Conservation (phyloP, 2,113 vertebrate species). For the Ciconia stormi region DNA sequence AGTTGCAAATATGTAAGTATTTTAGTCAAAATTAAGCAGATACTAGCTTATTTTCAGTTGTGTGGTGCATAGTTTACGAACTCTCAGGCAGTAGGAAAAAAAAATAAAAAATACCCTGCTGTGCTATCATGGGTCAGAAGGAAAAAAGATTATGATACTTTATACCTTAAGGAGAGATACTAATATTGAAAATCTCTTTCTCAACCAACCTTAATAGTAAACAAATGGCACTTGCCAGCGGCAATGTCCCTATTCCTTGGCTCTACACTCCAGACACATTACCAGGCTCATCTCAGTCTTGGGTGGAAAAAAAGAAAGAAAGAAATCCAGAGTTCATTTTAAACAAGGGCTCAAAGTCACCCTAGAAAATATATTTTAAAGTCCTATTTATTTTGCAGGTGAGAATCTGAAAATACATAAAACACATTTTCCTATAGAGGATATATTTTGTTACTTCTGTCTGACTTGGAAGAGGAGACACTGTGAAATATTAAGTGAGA, state of each 20-base stretch:
- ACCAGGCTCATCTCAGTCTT: neutral
- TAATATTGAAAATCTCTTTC: neutral
- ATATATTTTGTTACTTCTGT: neutral
- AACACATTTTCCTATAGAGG: neutral
- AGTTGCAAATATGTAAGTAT: neutral
- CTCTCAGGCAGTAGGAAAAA: neutral
- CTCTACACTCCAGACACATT: neutral
- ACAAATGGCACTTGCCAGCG: neutral
- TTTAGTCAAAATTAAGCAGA: neutral
- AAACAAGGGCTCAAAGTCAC: neutral
- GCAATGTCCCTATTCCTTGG: neutral
- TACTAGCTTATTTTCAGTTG: neutral
- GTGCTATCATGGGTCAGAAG: neutral
- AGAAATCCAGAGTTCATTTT: neutral
- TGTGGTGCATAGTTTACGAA: neutral
- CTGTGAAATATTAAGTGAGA: neutral
- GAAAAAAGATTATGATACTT: neutral
- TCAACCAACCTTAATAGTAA: neutral
- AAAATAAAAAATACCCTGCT: neutral
- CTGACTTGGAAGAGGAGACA: neutral
- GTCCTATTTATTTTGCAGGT: neutral
- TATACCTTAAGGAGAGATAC: neutral
- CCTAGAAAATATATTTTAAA: neutral
- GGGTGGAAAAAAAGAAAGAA: neutral
- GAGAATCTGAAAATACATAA: neutral